Conservation (phyloP, 2,797 vertebrate genomes). For the Thaleichthys pacificus region DNA sequence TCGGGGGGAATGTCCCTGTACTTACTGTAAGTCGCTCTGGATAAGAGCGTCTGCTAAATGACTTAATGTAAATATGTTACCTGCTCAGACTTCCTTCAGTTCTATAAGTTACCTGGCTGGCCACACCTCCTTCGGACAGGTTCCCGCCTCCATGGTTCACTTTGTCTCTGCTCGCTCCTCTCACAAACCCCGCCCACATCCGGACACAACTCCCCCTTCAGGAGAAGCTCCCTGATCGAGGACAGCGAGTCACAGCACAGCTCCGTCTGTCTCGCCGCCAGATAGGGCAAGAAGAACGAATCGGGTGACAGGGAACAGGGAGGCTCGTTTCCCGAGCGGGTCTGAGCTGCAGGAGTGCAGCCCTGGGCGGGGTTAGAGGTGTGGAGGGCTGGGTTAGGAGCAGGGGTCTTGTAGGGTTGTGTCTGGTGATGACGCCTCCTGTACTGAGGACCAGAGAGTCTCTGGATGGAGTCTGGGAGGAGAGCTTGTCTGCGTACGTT, state of each 20-base stretch:
- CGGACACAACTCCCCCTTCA: background rate
- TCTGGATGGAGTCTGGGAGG: constrained; percentile 7
- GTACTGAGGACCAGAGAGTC: background rate
- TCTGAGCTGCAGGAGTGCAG: too few species aligned
- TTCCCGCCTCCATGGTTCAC: background rate
- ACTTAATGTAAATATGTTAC: too few species aligned
- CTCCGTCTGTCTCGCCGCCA: background rate
- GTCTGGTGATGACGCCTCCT: background rate
- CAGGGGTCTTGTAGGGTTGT: background rate
- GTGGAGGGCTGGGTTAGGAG: too few species aligned
- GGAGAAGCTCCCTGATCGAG: background rate
- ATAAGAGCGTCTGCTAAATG: too few species aligned
- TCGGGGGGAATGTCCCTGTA: too few species aligned
- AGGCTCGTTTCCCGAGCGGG: background rate
- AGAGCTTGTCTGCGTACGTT: background rate
- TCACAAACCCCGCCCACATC: background rate
- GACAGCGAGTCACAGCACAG: background rate
- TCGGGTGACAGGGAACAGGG: background rate
- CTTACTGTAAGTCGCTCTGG: too few species aligned
- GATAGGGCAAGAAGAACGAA: constrained; percentile 10
- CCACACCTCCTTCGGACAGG: background rate
- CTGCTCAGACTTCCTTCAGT: too few species aligned
- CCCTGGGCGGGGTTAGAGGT: background rate
- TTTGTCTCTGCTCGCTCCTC: background rate
- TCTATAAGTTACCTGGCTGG: background rate